These are phyloP conservation scores for Stictonetta naevosa DNA, from an alignment of 2,113 vertebrate species.

Conservation along the genomic window DNA sequence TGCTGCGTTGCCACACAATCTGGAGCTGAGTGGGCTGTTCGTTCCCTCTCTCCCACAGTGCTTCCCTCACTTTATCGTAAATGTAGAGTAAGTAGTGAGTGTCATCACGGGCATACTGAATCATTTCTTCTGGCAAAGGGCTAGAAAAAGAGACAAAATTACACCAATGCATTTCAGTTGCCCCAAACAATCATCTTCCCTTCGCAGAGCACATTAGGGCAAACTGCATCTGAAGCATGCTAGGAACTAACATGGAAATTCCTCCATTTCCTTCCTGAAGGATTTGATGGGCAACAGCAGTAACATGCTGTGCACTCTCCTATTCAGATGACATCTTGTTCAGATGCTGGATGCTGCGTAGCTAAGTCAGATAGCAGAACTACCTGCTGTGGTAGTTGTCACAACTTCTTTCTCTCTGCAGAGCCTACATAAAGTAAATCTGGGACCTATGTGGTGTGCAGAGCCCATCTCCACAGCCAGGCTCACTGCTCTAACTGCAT, in stretches of 20 bases:
- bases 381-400: background rate
- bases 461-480: background rate
- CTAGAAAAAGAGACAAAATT: constrained; percentile 67
- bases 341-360: rapidly evolving
- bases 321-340: background rate
- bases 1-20: constrained; percentile 92
- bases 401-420: background rate
- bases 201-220: background rate
- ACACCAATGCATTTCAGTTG: background rate
- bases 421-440: background rate
- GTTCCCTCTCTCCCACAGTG: constrained; percentile 82
- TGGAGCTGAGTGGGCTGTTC: constrained; percentile 84
- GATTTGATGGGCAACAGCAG: background rate
- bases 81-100: constrained; percentile 96
- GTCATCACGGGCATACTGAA: constrained; percentile 89
- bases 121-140: constrained; percentile 94
- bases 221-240: background rate
- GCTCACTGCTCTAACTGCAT: background rate
- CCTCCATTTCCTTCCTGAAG: background rate
- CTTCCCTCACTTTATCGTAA: constrained; percentile 86
- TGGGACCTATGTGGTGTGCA: background rate
- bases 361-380: background rate
- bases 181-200: background rate
- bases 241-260: background rate
- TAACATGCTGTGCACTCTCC: background rate